phyloP scores from a whole-genome alignment of 2,113 vertebrate species.

The Lipophrys pholis region DNA sequence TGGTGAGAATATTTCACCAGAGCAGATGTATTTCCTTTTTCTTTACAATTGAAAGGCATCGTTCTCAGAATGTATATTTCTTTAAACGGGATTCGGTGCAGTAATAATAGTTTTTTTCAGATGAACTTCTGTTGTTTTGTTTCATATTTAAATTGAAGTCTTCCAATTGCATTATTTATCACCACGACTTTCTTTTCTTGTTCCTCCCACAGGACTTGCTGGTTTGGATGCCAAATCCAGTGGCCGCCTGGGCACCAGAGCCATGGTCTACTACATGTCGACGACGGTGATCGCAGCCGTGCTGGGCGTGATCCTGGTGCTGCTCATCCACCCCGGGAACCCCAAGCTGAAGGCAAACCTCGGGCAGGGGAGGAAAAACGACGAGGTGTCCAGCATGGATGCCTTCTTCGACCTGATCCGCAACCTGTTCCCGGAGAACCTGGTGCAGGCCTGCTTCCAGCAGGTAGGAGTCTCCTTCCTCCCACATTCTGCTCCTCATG shows the following conservation, averaged over 20 bases:
- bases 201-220: constrained; percentile 86
- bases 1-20: too few species aligned
- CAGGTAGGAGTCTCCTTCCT: constrained; percentile 84
- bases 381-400: constrained; percentile 96
- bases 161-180: too few species aligned
- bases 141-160: too few species aligned
- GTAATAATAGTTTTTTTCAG: too few species aligned
- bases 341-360: constrained; percentile 94
- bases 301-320: constrained; percentile 93
- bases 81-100: too few species aligned
- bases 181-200: too few species aligned
- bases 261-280: constrained; percentile 99
- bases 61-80: too few species aligned
- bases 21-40: too few species aligned
- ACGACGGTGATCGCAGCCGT: constrained; percentile 96
- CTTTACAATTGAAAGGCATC: too few species aligned
- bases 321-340: constrained; percentile 96
- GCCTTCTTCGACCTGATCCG: constrained; percentile 96
- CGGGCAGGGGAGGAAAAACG: constrained; percentile 95
- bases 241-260: constrained; percentile 94
- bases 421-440: constrained; percentile 97
- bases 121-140: too few species aligned
- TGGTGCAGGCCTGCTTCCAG: constrained; percentile 98
- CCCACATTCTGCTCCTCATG: constrained; percentile 6
- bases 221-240: constrained; percentile 98